Conservation (phyloP, 2,797 vertebrate species). For the Siniperca undulata region DNA sequence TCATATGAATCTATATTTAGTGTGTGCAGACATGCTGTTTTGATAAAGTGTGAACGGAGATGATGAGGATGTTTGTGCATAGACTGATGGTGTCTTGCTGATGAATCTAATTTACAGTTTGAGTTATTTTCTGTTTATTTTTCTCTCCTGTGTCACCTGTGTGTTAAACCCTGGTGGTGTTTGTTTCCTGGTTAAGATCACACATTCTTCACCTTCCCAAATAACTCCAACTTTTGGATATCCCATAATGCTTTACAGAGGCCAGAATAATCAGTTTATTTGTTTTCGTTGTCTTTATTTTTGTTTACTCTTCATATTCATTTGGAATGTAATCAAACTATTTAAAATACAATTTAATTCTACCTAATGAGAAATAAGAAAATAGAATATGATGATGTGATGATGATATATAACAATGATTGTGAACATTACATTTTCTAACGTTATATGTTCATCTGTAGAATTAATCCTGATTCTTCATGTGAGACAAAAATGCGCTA, state of each 20-base stretch:
- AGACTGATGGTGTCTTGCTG: background rate
- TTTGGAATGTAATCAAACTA: too few relatives aligned
- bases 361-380: too few relatives aligned
- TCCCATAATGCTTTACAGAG: background rate
- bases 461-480: too few relatives aligned
- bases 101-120: constrained; percentile 36
- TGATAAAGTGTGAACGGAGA: background rate
- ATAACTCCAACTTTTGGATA: background rate
- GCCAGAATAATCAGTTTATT: background rate
- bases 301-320: too few relatives aligned
- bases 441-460: background rate
- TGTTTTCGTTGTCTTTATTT: too few relatives aligned
- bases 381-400: too few relatives aligned
- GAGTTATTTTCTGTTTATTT: constrained; percentile 16
- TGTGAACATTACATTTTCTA: too few relatives aligned
- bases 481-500: background rate
- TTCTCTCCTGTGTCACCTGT: background rate
- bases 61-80: background rate
- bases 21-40: background rate
- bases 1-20: constrained; percentile 20
- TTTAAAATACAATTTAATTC: too few relatives aligned
- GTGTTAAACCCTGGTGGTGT: background rate
- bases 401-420: too few relatives aligned
- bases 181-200: background rate
- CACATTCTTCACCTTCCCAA: background rate